A percentile compares a stretch with the other conserved stretches of the same genome.
Evolutionary conservation across 2,888 invertebrate species (phyloP).

Genomic region (Eurytoma californica): DNA sequence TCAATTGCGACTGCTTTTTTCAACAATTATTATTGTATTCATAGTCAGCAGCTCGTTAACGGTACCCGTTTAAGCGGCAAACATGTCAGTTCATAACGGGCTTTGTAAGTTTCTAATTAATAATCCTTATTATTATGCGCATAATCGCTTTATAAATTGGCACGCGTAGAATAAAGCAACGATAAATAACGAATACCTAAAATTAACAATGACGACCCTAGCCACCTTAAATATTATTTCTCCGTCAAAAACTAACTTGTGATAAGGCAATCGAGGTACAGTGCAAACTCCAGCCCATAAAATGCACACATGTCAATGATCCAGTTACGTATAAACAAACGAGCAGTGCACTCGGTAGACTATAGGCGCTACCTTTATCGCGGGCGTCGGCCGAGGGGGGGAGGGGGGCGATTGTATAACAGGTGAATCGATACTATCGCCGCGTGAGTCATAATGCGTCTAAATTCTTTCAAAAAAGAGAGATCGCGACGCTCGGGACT

Average conservation of each 20-base stretch:
- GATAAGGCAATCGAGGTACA: no score
- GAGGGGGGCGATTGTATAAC: not conserved
- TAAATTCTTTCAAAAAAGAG: not conserved
- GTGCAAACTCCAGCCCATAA: not conserved
- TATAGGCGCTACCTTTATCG: not conserved
- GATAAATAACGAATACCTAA: no score
- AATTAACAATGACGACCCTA: no score
- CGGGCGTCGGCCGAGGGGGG: not conserved
- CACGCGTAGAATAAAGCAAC: no score
- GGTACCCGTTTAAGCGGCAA: conserved; percentile 26
- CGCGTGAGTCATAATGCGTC: conserved; percentile 4
- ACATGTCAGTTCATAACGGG: conserved; percentile 25
- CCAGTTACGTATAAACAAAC: not conserved
- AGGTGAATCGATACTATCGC: conserved; percentile 38
- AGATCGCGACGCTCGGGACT: not conserved
- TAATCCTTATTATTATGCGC: conserved; percentile 11
- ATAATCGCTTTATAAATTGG: not conserved
- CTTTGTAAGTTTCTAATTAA: conserved; percentile 40
- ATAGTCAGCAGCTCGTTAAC: conserved; percentile 31
- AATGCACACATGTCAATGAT: not conserved
- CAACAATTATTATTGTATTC: conserved; percentile 46
- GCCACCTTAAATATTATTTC: no score
- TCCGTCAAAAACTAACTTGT: no score
- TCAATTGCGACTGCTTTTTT: conserved; percentile 22
- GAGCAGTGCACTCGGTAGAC: not conserved